A percentile compares a stretch with the other conserved stretches of the same genome.
These are phyloP conservation scores for Ictidomys tridecemlineatus DNA, from an alignment of 2,113 vertebrate genomes.

Conservation along the genomic window DNA sequence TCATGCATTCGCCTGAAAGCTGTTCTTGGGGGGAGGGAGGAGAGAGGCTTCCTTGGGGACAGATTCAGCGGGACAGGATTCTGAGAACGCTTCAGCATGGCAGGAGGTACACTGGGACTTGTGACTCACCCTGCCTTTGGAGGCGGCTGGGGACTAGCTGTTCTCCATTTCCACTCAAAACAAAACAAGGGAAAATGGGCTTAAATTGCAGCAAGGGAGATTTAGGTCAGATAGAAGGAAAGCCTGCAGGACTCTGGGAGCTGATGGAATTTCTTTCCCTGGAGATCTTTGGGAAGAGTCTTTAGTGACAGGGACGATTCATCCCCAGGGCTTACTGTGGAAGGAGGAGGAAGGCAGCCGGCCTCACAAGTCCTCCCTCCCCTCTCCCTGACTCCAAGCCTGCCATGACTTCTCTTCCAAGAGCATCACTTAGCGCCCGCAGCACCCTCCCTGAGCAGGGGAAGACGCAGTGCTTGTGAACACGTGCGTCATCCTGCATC, in stretches of 20 bases:
- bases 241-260: conserved; percentile 48
- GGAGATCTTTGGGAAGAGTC: conserved; percentile 49
- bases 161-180: conserved; percentile 72
- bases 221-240: conserved; percentile 81
- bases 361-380: neutral
- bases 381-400: neutral
- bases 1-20: accelerated
- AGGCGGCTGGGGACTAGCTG: conserved; percentile 56
- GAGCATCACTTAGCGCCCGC: neutral
- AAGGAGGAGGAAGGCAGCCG: neutral
- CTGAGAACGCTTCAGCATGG: neutral
- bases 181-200: conserved; percentile 78
- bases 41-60: neutral
- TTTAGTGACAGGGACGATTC: neutral
- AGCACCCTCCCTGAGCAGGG: neutral
- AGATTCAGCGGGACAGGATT: neutral
- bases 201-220: conserved; percentile 81
- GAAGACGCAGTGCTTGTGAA: neutral
- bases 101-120: neutral
- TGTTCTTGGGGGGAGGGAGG: neutral
- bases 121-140: neutral
- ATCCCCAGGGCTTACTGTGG: neutral
- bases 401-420: neutral
- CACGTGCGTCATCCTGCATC: accelerated
- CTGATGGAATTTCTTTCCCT: conserved; percentile 82